Conservation (phyloP, 2,888 invertebrate genomes). For the Peribatodes rhomboidaria region DNA sequence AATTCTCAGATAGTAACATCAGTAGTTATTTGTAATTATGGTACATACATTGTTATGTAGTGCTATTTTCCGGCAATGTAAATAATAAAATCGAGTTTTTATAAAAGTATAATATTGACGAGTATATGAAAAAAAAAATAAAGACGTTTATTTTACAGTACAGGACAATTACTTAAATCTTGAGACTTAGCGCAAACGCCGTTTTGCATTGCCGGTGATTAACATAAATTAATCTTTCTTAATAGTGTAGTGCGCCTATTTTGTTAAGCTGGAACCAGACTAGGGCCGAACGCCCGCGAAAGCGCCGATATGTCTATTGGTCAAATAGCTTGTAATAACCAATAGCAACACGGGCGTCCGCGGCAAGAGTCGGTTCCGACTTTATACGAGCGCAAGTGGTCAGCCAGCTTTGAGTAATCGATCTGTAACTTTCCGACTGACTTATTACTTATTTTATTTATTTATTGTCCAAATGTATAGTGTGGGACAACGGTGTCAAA, state of each 20-base stretch:
- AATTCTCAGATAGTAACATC: constrained; percentile 17
- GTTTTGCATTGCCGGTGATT: neutral
- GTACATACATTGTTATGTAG: constrained; percentile 45
- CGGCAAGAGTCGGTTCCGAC: too few relatives aligned
- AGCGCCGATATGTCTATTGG: too few relatives aligned
- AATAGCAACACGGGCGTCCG: too few relatives aligned
- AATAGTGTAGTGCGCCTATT: too few relatives aligned
- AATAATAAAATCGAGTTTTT: constrained; percentile 67
- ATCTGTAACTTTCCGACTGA: constrained; percentile 55
- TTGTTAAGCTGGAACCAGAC: too few relatives aligned
- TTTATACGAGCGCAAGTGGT: too few relatives aligned
- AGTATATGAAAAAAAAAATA: constrained; percentile 55
- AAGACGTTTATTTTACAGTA: constrained; percentile 53
- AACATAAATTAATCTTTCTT: neutral
- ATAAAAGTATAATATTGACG: constrained; percentile 50
- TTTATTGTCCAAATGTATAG: constrained; percentile 36
- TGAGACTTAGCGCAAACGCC: neutral
- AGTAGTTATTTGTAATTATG: constrained; percentile 1
- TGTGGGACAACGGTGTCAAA: constrained; percentile 65
- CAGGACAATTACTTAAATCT: constrained; percentile 15
- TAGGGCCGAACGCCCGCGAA: too few relatives aligned
- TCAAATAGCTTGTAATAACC: too few relatives aligned
- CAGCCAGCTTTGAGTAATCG: constrained; percentile 2
- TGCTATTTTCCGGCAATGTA: constrained; percentile 59
- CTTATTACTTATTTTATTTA: constrained; percentile 36